Base-by-base conservation (phyloP, 2,113 vertebrate genomes). In the Sisor rabdophorus region DNA sequence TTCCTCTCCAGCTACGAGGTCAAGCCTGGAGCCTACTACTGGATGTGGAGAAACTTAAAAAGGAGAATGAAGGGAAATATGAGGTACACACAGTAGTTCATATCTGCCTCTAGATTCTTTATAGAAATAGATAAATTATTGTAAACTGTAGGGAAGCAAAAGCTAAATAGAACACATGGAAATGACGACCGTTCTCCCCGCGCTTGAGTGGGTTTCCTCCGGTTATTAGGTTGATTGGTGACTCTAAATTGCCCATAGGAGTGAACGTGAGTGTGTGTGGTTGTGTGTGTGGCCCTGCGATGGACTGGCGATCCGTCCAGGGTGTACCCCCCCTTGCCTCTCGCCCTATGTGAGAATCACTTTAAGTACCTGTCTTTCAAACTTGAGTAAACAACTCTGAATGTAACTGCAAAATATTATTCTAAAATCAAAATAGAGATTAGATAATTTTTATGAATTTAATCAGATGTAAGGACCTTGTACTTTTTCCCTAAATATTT, bases 11-110 rank as follows among this genome's bases (percentile, higher is more conserved):
- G 87, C 92, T 96, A 19, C 90, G 95, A 82, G 94, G 95, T 17
- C 94, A 96, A 82, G 93, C 93, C 30, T 97, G 95, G 95, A 92
- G 93, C 0, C 86, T 95, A 72, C 90, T 97, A 64, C 85, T 97
- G 88, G 94, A 96, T 0, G 83, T 96, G 0, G 94, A 95, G 69
- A 93, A 90, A 79, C 83, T 94, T 64, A 97, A 96, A 86, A 76
- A 82, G 24, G 92, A 92, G 2, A 96, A 95, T 0, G 8, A 81
- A 5, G 95, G 95, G 53, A 96, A 95, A 84, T 97, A 96, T 3
- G 95, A 94, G 91, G 94, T 95, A 83, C 17, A 73, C 16, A 30
- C 50, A 53, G 15, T 28, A 7, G 20, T 30, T 52, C 30, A 63
- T 10, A 48, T 26, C 40, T 10, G 11, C 67, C 15, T 50, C 40